Percentiles rank a stretch among this genome's conserved stretches.
phyloP scores from a whole-genome alignment of 2,888 invertebrate genomes.

The Polydrusus tereticollis region DNA sequence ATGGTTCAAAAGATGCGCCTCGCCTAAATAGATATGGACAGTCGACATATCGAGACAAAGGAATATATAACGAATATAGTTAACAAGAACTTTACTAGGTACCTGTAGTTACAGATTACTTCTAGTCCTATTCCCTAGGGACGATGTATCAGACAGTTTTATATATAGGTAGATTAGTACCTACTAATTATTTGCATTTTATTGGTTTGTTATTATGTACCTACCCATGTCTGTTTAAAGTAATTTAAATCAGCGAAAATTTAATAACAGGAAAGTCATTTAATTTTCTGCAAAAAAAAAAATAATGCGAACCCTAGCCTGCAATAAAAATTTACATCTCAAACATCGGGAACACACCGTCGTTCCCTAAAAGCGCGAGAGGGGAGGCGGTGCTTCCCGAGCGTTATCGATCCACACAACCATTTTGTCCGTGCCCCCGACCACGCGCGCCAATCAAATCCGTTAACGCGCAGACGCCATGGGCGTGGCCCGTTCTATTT shows the following conservation, averaged over 20 bases:
- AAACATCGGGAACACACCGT: constrained; percentile 28
- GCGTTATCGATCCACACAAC: constrained; percentile 46
- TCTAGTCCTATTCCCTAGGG: no score
- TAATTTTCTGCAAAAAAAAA: constrained; percentile 1
- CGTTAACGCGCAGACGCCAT: constrained; percentile 36
- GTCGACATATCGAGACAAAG: no score
- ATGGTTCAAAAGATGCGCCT: no score
- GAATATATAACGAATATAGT: no score
- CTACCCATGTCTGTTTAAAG: no score
- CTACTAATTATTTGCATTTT: no score
- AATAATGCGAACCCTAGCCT: constrained; percentile 22
- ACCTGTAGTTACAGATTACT: no score
- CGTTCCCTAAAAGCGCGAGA: constrained; percentile 25
- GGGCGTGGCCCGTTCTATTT: constrained; percentile 29
- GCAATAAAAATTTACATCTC: constrained; percentile 46
- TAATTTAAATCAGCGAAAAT: background rate
- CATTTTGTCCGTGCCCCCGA: constrained; percentile 49
- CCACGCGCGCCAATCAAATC: constrained; percentile 39
- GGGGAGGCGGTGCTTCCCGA: constrained; percentile 14
- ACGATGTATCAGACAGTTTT: no score
- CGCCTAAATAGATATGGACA: no score
- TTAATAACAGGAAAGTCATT: background rate
- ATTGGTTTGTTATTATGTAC: background rate
- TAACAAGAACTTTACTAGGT: no score
- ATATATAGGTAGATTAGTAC: no score